Evolutionary conservation across 1,140 invertebrate genomes (phyloP), one percentile per base, ranked within the genome.

Genomic region (Melanaphis sacchari): DNA sequence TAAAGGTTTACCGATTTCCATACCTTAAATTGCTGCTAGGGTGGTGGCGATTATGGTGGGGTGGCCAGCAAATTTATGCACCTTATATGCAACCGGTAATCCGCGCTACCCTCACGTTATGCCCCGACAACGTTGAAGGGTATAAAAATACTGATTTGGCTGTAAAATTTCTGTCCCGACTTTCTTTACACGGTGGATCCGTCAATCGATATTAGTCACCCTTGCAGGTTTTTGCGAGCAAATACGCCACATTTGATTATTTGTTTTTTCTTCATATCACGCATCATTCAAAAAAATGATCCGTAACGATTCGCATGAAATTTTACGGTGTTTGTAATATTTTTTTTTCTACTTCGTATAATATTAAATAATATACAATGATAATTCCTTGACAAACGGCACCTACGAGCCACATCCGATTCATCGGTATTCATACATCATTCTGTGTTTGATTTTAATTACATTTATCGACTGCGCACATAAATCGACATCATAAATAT

Each of bases 371-470:
- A 26, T 31, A 31, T 76, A 76, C 11, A 31, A 66, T 66, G 31
- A 31, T n/a, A 31, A 66, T n/a, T 66, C 31, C 9, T 66, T 11
- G 31, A 31, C 31, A 66, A 31, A n/a, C 11, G 59, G 11, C 59
- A 66, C 31, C 15, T 6, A n/a, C 31, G 11, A n/a, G 7, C 18
- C 5, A n/a, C 21, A n/a, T n/a, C n/a, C 31, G 59, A 76, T 76
- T 76, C 31, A 6, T n/a, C 59, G 59, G n/a, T 76, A n/a, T 76
- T 76, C 59, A n/a, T 76, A 76, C 59, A 1, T 24, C 11, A 15
- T n/a, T 76, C 59, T n/a, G 59, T 76, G 59, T 76, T 76, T 76
- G 59, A 76, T 76, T 76, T 76, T 76, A 76, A 76, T 76, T 76
- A 76, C 59, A 76, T 76, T n/a, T 76, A 15, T 36, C 15, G 59